A percentile compares a stretch with the other conserved stretches of the same genome.
Evolutionary conservation across 1,140 invertebrate species (phyloP).

Genomic region (Zophobas morio): DNA sequence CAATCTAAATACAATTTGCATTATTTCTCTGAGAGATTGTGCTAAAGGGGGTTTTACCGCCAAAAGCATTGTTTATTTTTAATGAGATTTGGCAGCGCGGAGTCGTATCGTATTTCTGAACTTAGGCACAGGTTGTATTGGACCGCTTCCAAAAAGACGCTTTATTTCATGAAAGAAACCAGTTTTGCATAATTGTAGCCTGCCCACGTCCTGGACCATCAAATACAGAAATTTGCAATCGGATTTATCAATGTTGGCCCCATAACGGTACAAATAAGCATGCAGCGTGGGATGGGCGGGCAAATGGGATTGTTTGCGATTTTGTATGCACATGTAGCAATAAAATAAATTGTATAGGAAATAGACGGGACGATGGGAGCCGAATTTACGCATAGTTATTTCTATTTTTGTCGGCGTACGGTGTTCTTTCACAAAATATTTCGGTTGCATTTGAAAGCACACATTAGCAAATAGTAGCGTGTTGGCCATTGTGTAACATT

Average conservation of each 20-base stretch:
- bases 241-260: slow-evolving; percentile 35
- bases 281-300: slow-evolving; percentile 7
- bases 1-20: background rate
- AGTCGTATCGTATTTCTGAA: slow-evolving; percentile 37
- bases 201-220: slow-evolving; percentile 8
- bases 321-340: background rate
- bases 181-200: slow-evolving; percentile 33
- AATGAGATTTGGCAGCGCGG: slow-evolving; percentile 2
- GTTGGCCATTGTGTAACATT: too few relatives aligned
- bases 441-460: too few relatives aligned
- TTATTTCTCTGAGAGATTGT: background rate
- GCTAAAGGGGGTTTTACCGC: background rate
- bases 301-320: background rate
- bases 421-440: too few relatives aligned
- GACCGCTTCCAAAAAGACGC: slow-evolving; percentile 39
- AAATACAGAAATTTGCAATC: slow-evolving; percentile 24
- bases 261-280: slow-evolving; percentile 8
- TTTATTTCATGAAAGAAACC: slow-evolving; percentile 42
- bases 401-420: too few relatives aligned
- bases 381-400: too few relatives aligned
- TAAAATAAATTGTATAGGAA: too few relatives aligned
- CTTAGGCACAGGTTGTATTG: slow-evolving; percentile 45
- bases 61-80: slow-evolving; percentile 34
- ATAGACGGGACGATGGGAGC: too few relatives aligned
- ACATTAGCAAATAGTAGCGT: too few relatives aligned